Conservation (phyloP, 2,797 vertebrate genomes). For the Vespertilio murinus region DNA sequence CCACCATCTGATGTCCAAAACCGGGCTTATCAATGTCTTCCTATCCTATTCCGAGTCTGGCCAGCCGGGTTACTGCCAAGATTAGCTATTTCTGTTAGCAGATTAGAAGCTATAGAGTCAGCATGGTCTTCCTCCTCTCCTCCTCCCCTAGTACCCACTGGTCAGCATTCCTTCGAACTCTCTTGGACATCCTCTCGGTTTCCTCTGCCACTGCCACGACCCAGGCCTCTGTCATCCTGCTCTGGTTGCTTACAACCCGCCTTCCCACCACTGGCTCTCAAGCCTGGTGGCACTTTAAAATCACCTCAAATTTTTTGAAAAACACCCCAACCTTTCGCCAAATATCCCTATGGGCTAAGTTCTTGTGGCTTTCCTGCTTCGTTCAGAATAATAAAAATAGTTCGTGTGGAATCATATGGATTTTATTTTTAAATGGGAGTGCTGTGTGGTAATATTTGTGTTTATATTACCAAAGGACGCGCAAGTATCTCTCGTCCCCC, state of each 20-base stretch:
- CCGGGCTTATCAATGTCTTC: background rate
- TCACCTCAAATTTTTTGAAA: background rate
- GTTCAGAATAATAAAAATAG: conserved; percentile 30
- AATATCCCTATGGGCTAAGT: background rate
- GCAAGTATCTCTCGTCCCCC: background rate
- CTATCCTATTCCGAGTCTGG: background rate
- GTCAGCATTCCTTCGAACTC: background rate
- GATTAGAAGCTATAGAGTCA: background rate
- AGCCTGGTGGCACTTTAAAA: background rate
- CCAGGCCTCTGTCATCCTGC: background rate
- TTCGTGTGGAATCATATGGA: background rate
- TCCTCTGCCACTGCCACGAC: background rate
- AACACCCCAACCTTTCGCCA: background rate
- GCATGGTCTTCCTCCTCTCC: background rate
- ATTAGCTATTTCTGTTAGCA: background rate
- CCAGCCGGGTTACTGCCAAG: background rate
- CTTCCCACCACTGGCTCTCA: background rate
- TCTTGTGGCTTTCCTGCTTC: background rate
- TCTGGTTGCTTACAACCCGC: background rate
- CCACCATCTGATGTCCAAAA: background rate
- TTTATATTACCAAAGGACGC: background rate
- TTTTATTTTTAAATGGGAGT: background rate
- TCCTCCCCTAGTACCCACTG: background rate
- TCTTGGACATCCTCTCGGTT: background rate
- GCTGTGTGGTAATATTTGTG: background rate